Percentiles rank a stretch among this genome's conserved stretches.
phyloP scores from a whole-genome alignment of 2,888 invertebrate species.

The Acleris holmiana region DNA sequence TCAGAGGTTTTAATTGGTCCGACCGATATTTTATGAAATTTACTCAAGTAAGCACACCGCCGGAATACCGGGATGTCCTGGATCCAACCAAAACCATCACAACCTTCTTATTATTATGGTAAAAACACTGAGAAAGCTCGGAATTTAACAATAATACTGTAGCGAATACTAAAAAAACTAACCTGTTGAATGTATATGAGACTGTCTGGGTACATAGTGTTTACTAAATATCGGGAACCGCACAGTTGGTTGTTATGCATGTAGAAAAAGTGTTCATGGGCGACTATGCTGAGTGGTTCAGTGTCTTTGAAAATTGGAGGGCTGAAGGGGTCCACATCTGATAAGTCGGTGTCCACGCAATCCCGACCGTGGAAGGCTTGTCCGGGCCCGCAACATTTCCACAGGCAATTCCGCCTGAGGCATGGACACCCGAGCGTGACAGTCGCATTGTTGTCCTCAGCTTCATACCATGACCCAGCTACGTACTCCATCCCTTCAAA shows the following conservation, averaged over 20 bases:
- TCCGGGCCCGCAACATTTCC: slow-evolving; percentile 65
- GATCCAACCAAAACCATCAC: too few species aligned
- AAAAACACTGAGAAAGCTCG: too few species aligned
- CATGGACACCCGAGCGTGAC: slow-evolving; percentile 68
- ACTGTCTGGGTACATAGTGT: slow-evolving; percentile 49
- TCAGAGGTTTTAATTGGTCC: too few species aligned
- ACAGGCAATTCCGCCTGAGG: slow-evolving; percentile 63
- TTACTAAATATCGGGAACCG: slow-evolving; percentile 61
- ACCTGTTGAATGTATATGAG: slow-evolving; percentile 72
- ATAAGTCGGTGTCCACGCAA: slow-evolving; percentile 53
- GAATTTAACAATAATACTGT: too few species aligned
- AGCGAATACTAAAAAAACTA: slow-evolving; percentile 30
- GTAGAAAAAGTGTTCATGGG: slow-evolving; percentile 64
- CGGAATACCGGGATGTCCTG: too few species aligned
- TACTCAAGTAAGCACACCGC: too few species aligned
- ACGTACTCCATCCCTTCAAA: slow-evolving; percentile 62
- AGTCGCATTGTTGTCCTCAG: slow-evolving; percentile 49
- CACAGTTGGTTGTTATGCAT: slow-evolving; percentile 57
- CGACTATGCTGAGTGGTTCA: slow-evolving; percentile 48
- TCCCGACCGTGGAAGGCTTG: slow-evolving; percentile 52
- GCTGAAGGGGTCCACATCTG: slow-evolving; percentile 61
- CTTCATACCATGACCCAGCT: slow-evolving; percentile 60
- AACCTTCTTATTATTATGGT: too few species aligned
- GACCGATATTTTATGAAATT: too few species aligned
- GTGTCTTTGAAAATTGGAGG: slow-evolving; percentile 64